Conservation (phyloP, 1,140 invertebrate species). For the Hestina assimilis region DNA sequence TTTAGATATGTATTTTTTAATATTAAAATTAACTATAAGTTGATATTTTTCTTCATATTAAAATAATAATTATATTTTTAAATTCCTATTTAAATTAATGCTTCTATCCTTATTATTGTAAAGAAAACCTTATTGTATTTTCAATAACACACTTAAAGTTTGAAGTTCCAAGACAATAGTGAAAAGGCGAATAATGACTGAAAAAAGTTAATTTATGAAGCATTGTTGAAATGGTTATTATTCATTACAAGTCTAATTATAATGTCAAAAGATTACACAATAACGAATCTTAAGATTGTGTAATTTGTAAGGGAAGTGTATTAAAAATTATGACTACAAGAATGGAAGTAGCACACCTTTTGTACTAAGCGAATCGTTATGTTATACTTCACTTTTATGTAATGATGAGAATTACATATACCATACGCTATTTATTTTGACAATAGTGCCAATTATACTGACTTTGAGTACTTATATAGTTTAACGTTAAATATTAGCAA, state of each 20-base stretch:
- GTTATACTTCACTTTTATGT: slow-evolving; percentile 27
- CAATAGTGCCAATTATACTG: background rate
- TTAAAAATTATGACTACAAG: slow-evolving; percentile 38
- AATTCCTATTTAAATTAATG: too few relatives aligned
- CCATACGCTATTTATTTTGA: background rate
- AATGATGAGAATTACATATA: slow-evolving; percentile 17
- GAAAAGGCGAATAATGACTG: too few relatives aligned
- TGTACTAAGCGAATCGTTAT: slow-evolving; percentile 50
- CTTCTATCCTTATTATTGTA: too few relatives aligned
- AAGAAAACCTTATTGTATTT: too few relatives aligned
- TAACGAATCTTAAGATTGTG: slow-evolving; percentile 48
- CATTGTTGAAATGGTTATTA: background rate
- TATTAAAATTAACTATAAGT: too few relatives aligned
- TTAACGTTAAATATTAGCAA: too few relatives aligned
- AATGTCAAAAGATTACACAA: slow-evolving; percentile 45
- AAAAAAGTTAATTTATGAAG: background rate
- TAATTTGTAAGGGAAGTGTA: slow-evolving; percentile 43
- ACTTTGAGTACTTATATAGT: too few relatives aligned
- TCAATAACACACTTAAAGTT: too few relatives aligned
- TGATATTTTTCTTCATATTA: too few relatives aligned
- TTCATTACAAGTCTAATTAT: slow-evolving; percentile 44
- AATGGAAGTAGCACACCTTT: slow-evolving; percentile 60
- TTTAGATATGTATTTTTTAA: too few relatives aligned
- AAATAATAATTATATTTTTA: too few relatives aligned
- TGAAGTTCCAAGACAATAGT: too few relatives aligned